Percentiles rank a stretch among this genome's conserved stretches.
Evolutionary conservation across 2,113 vertebrate species (phyloP).

Genomic region (Ptilonorhynchus violaceus): DNA sequence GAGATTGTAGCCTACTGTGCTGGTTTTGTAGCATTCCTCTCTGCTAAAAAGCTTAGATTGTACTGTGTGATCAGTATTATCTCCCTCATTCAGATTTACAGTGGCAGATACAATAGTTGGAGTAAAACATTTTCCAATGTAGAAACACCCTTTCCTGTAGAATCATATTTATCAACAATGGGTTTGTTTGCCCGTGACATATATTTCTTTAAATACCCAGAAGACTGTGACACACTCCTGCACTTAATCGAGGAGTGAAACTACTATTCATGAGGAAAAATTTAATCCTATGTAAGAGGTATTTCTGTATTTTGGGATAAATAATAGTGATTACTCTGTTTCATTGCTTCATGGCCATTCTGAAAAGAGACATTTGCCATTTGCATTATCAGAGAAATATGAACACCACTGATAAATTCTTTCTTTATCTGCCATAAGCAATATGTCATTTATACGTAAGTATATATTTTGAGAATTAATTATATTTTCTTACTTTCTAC

Average conservation of each 20-base stretch:
- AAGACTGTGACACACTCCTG: neutral
- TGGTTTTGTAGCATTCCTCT: neutral
- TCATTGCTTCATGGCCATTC: neutral
- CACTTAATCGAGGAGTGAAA: neutral
- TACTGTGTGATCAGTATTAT: neutral
- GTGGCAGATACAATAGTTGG: neutral
- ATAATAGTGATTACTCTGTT: neutral
- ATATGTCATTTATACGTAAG: neutral
- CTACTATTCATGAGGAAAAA: neutral
- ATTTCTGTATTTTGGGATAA: neutral
- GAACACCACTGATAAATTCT: neutral
- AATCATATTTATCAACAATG: neutral
- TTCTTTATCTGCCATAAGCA: neutral
- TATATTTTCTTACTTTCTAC: neutral
- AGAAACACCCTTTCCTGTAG: slow-evolving; percentile 14
- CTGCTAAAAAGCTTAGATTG: neutral
- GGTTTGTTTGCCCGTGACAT: neutral
- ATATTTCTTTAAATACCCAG: neutral
- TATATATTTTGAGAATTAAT: neutral
- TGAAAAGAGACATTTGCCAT: neutral
- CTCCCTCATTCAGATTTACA: neutral
- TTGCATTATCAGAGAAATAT: neutral
- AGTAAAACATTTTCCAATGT: neutral
- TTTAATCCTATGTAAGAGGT: neutral
- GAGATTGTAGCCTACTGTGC: neutral